Conservation (phyloP, 2,113 vertebrate genomes). For the Nymphicus hollandicus region DNA sequence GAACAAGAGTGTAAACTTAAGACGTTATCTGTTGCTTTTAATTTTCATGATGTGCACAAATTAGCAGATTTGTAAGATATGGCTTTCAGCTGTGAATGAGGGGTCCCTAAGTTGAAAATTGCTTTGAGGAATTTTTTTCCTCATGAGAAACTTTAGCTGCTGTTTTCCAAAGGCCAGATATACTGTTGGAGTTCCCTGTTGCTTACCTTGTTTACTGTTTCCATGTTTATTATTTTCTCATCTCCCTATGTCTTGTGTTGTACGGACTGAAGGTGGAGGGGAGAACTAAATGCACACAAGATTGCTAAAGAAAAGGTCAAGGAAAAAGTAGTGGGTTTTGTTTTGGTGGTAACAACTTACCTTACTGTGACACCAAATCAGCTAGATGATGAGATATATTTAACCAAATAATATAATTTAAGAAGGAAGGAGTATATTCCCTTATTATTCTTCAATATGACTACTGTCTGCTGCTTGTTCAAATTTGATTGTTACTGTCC, state of each 20-base stretch:
- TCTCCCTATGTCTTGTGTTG: not conserved
- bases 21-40: not conserved
- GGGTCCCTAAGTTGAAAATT: not conserved
- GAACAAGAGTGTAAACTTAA: not conserved
- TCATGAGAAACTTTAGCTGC: not conserved
- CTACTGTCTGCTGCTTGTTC: not conserved
- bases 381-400: not conserved
- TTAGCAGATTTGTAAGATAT: not conserved
- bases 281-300: not conserved
- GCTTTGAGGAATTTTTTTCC: not conserved
- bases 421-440: not conserved
- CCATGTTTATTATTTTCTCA: not conserved
- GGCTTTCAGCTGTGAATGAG: not conserved
- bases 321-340: not conserved
- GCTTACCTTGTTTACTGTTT: not conserved
- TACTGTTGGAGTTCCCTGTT: not conserved
- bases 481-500: not conserved
- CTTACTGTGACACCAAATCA: not conserved
- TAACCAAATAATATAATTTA: not conserved
- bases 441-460: not conserved
- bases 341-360: not conserved
- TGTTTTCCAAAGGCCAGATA: not conserved
- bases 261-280: not conserved
- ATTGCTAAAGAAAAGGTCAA: not conserved
- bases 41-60: rapidly evolving